Conservation (phyloP, 2,797 vertebrate species). For the Sylvilagus floridanus region DNA sequence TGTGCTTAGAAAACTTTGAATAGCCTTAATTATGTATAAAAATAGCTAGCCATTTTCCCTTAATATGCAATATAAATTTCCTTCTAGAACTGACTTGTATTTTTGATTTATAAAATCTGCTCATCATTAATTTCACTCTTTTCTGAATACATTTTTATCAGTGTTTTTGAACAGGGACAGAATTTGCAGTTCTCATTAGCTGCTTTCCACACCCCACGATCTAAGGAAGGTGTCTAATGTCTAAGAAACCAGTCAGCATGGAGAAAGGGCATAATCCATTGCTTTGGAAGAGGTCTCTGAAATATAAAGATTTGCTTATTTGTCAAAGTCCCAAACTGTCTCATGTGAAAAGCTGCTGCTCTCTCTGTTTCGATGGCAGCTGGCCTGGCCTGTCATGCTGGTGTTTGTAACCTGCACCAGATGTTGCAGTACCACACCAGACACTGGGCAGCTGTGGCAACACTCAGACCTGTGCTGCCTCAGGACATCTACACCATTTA, state of each 20-base stretch:
- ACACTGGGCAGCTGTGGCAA: background rate
- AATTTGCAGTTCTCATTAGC: conserved; percentile 18
- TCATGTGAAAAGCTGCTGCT: conserved; percentile 27
- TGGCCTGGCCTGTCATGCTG: background rate
- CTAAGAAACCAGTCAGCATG: background rate
- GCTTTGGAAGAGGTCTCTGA: conserved; percentile 14
- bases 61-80: conserved; percentile 38
- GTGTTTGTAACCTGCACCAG: conserved; percentile 10
- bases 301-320: conserved; percentile 42
- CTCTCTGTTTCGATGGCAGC: background rate
- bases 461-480: too few species aligned
- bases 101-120: conserved; percentile 41
- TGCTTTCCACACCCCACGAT: background rate
- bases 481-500: background rate
- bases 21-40: conserved; percentile 13
- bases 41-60: conserved; percentile 52
- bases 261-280: background rate
- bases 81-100: conserved; percentile 36
- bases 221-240: conserved; percentile 31
- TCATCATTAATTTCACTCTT: conserved; percentile 54
- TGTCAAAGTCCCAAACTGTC: conserved; percentile 30
- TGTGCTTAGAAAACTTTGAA: conserved; percentile 24
- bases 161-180: conserved; percentile 52
- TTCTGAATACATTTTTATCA: conserved; percentile 40
- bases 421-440: background rate